phyloP scores from a whole-genome alignment of 2,113 vertebrate genomes.

The Zapornia atra region DNA sequence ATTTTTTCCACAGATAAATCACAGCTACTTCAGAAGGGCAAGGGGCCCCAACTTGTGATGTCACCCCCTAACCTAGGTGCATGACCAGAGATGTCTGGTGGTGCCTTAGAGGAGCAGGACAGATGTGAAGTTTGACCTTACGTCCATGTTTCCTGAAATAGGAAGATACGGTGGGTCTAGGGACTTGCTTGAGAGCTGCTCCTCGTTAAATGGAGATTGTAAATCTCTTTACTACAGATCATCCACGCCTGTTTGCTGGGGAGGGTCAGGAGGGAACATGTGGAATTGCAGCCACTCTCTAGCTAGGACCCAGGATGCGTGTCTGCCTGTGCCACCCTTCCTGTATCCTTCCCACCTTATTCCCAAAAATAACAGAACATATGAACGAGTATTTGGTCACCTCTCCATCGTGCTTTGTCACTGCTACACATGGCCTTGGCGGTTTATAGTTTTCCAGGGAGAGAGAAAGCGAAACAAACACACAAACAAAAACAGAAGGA shows the following conservation, averaged over 20 bases:
- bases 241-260: not conserved
- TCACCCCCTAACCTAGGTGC: not conserved
- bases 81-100: not conserved
- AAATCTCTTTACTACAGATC: not conserved
- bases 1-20: not conserved
- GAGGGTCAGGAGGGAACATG: not conserved
- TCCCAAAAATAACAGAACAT: not conserved
- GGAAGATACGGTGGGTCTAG: not conserved
- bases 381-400: not conserved
- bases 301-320: not conserved
- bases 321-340: not conserved
- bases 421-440: not conserved
- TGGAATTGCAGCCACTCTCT: not conserved
- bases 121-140: not conserved
- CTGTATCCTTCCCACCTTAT: not conserved
- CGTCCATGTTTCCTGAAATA: not conserved
- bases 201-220: not conserved
- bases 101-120: not conserved
- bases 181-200: not conserved
- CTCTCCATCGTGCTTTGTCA: not conserved
- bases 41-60: not conserved
- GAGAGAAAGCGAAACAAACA: not conserved
- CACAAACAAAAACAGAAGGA: not conserved
- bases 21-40: not conserved
- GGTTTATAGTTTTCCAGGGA: constrained; percentile 2